phyloP scores from a whole-genome alignment of 2,113 vertebrate species.

The Trogon surrucura region DNA sequence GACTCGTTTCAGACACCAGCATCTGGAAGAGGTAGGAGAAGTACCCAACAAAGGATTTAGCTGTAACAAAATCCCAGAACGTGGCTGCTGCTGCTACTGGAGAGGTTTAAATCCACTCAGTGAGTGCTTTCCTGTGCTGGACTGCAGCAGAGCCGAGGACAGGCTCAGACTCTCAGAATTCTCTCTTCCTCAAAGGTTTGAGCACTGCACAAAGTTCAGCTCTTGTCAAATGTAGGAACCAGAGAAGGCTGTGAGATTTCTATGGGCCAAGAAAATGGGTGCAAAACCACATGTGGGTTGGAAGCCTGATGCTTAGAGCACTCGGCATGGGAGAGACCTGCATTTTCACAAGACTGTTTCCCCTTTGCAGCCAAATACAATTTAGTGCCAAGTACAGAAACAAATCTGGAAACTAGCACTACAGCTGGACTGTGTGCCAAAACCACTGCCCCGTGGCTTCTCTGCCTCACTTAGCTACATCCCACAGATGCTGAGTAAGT shows the following conservation, averaged over 20 bases:
- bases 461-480: accelerated
- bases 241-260: neutral
- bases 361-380: neutral
- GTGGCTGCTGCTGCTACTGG: neutral
- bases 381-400: neutral
- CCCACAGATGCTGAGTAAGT: neutral
- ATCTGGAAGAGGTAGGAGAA: neutral
- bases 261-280: neutral
- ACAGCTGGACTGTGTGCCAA: neutral
- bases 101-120: neutral
- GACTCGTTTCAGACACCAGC: neutral
- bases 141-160: neutral
- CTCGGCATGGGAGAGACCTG: neutral
- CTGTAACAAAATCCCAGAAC: neutral
- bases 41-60: neutral
- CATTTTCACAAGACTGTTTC: neutral
- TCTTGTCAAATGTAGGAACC: neutral
- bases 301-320: neutral
- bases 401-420: neutral
- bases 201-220: neutral
- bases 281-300: accelerated
- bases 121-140: neutral
- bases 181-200: neutral
- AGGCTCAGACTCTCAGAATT: neutral
- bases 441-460: neutral